Base-by-base conservation (phyloP, 2,797 vertebrate species). In the Fundulus diaphanus region DNA sequence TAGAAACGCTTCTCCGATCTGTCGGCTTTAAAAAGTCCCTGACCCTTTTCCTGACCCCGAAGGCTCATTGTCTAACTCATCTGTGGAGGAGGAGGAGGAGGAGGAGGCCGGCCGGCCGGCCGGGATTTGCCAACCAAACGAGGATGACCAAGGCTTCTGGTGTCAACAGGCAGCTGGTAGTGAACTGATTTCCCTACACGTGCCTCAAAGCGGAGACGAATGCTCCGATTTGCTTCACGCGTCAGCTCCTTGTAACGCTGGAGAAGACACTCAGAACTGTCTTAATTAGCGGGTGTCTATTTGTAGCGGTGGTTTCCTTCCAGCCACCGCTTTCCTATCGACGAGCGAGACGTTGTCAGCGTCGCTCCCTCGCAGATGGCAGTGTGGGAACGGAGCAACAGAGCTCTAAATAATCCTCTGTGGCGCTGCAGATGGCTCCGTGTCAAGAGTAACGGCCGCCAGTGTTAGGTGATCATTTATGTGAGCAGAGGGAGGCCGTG, bases 21-120 rank as follows among this genome's bases (percentile, higher is more conserved):
- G 67, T 63, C 72, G 78, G 57, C 66, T 82, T 81, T 65, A 73
- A 76, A n/a, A 52, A 83, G 51, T 24, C 35, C 69, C 46, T 76
- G 85, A 85, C 88, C 86, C 88, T 81, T 82, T 84, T 78, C 74
- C 77, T 31, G 16, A 67, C 69, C 82, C 52, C 5, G 81, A 18
- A 81, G 87, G 80, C 85, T 92, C 86, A 85, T 89, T 88, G 89
- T 90, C 78, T 77, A 79, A 86, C 82, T 88, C 88, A 82, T 88
- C 88, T 89, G 82, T 68, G n/a, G n/a, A n/a, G n/a, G n/a, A n/a
- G n/a, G n/a, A n/a, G n/a, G n/a, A n/a, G n/a, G n/a, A n/a, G n/a
- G n/a, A n/a, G n/a, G n/a, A n/a, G n/a, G n/a, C n/a, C n/a, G n/a
- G n/a, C n/a, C n/a, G 72, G 66, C 1, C 3, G 49, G 48, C 63